These are phyloP conservation scores for Prolemur simus DNA, from an alignment of 2,113 vertebrate species.

Conservation along the genomic window DNA sequence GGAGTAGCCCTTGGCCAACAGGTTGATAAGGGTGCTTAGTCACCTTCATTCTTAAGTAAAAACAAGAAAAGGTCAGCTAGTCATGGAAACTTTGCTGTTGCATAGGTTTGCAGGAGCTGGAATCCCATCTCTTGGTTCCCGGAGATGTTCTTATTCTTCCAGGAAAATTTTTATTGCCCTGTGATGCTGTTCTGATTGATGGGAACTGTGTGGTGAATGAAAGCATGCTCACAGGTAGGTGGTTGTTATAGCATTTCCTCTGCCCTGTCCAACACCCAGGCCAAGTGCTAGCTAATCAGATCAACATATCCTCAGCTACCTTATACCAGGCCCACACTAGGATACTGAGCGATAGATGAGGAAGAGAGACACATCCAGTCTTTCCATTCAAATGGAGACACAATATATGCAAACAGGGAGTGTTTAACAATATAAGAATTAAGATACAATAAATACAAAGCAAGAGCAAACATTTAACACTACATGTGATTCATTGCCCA, in stretches of 20 bases:
- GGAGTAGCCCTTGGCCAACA: not conserved
- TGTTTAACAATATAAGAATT: not conserved
- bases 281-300: not conserved
- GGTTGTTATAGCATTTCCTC: not conserved
- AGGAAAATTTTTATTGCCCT: slow-evolving; percentile 74
- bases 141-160: slow-evolving; percentile 79
- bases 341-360: not conserved
- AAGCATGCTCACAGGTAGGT: slow-evolving; percentile 84
- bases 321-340: not conserved
- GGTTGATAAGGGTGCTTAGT: not conserved
- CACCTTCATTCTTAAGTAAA: slow-evolving; percentile 4
- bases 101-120: slow-evolving; percentile 74
- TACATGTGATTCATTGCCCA: not conserved
- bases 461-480: not conserved
- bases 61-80: not conserved
- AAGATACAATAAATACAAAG: not conserved
- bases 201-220: slow-evolving; percentile 84
- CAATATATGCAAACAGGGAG: not conserved
- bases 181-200: slow-evolving; percentile 81
- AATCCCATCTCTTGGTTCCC: slow-evolving; percentile 78
- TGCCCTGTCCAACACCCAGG: not conserved
- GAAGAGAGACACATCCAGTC: not conserved
- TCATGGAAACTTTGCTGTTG: not conserved
- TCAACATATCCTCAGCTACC: not conserved
- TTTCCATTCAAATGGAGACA: not conserved